Conservation (phyloP, 2,113 vertebrate species). For the Cheirogaleus medius region DNA sequence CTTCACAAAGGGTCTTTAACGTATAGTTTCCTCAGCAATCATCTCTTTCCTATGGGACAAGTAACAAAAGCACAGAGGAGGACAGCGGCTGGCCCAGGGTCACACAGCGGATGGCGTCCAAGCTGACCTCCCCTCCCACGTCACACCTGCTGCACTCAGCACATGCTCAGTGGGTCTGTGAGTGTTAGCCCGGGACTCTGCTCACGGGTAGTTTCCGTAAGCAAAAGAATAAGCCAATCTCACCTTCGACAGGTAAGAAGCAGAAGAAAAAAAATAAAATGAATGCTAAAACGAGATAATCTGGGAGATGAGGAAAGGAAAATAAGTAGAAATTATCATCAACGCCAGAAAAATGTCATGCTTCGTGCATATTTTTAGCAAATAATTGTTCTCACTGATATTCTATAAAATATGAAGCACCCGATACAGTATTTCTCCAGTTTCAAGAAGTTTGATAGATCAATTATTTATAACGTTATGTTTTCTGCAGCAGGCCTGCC, state of each 20-base stretch:
- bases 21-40: background rate
- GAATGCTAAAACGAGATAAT: background rate
- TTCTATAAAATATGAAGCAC: conserved; percentile 16
- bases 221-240: background rate
- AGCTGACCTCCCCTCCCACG: background rate
- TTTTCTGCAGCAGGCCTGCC: conserved; percentile 17
- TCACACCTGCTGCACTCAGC: background rate
- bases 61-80: background rate
- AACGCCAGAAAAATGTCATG: background rate
- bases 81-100: background rate
- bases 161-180: background rate
- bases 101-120: background rate
- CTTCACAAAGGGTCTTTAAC: background rate
- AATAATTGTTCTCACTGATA: background rate
- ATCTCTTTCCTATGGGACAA: background rate
- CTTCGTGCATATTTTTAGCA: background rate
- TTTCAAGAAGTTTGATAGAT: background rate
- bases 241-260: background rate
- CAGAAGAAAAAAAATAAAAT: background rate
- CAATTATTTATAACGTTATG: conserved; percentile 31
- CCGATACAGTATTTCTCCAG: background rate
- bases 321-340: background rate
- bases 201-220: background rate
- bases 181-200: background rate
- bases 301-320: background rate